Conservation (phyloP, 2,888 invertebrate genomes). For the Linyphia triangularis region DNA sequence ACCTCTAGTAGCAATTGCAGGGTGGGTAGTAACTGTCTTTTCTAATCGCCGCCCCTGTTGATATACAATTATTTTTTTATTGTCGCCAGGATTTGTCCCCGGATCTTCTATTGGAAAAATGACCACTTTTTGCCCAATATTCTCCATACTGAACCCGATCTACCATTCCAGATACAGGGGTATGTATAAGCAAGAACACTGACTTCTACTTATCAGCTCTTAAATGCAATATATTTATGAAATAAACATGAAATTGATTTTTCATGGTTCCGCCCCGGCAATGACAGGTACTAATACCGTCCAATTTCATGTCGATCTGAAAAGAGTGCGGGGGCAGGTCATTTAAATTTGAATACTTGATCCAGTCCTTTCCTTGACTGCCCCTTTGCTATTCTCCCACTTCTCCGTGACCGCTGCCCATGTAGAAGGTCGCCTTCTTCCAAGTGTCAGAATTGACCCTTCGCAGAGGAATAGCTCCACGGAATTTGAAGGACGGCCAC, state of each 20-base stretch:
- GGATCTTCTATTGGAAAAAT: too few relatives aligned
- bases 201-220: too few relatives aligned
- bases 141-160: too few relatives aligned
- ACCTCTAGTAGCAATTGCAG: too few relatives aligned
- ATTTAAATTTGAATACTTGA: background rate
- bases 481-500: constrained; percentile 14
- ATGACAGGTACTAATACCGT: background rate
- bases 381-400: background rate
- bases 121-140: too few relatives aligned
- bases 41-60: too few relatives aligned
- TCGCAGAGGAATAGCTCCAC: background rate
- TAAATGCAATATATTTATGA: too few relatives aligned
- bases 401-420: background rate
- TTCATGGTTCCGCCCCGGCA: background rate
- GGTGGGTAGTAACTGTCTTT: too few relatives aligned
- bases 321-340: background rate
- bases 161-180: too few relatives aligned
- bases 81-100: too few relatives aligned
- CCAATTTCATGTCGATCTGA: background rate
- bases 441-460: background rate
- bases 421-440: background rate
- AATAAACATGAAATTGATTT: background rate
- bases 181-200: too few relatives aligned
- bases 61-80: too few relatives aligned
- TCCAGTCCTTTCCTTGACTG: constrained; percentile 43